Percentiles rank a stretch among this genome's conserved stretches.
phyloP scores from a whole-genome alignment of 2,113 vertebrate species.

The Chrysochloris asiatica region DNA sequence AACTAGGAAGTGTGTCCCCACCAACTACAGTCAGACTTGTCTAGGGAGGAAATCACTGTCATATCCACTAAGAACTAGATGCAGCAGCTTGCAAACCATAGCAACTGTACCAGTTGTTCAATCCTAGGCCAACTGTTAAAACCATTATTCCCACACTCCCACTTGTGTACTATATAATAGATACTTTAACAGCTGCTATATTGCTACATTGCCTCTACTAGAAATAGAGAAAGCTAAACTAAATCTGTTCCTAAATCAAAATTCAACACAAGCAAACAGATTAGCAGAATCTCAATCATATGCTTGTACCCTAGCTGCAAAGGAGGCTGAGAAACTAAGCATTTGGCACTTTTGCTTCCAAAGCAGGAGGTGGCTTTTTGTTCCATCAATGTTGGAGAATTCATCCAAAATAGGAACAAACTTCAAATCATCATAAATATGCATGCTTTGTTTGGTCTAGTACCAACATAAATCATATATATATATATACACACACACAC shows the following conservation, averaged over 20 bases:
- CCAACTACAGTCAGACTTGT: fast-evolving
- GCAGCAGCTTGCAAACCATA: neutral
- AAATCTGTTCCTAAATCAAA: constrained; percentile 33
- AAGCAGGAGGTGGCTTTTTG: neutral
- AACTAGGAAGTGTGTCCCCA: neutral
- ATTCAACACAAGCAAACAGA: constrained; percentile 47
- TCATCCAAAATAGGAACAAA: neutral
- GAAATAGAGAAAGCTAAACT: constrained; percentile 49
- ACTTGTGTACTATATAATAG: neutral
- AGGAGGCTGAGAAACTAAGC: constrained; percentile 54
- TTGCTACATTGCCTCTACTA: neutral
- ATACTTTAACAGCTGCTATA: constrained; percentile 14
- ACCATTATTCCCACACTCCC: neutral
- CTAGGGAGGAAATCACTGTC: constrained; percentile 9
- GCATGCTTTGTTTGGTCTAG: neutral
- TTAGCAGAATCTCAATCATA: constrained; percentile 38
- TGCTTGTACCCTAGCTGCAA: constrained; percentile 44
- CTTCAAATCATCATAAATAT: neutral
- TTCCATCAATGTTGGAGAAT: neutral
- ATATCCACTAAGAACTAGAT: neutral
- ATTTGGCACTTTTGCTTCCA: constrained; percentile 14
- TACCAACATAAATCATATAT: neutral
- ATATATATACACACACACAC: too few relatives aligned
- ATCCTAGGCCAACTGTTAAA: constrained; percentile 10
- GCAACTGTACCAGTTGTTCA: neutral